Conservation (phyloP, 2,888 invertebrate genomes). For the Girardia tigrina region DNA sequence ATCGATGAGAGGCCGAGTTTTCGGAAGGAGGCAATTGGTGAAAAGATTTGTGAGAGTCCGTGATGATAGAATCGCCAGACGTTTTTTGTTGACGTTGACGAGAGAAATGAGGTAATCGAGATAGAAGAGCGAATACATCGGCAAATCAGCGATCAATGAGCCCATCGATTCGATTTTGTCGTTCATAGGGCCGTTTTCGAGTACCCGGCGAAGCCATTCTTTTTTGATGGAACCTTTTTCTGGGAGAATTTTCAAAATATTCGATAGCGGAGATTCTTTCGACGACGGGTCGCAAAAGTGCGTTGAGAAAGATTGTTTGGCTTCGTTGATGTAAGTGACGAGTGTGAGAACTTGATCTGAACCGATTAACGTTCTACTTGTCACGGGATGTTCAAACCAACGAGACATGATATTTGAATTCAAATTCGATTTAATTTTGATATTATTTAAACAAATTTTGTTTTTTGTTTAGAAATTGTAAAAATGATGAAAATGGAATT, state of each 20-base stretch:
- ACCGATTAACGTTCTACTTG: neutral
- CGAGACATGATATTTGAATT: neutral
- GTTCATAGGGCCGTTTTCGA: neutral
- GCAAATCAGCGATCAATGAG: neutral
- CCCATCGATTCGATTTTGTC: neutral
- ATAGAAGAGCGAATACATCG: neutral
- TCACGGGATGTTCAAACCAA: slow-evolving; percentile 13
- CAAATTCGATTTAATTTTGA: neutral
- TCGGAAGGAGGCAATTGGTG: neutral
- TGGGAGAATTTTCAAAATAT: neutral
- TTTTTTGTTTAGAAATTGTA: neutral
- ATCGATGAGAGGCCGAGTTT: neutral
- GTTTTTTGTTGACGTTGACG: neutral
- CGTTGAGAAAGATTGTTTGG: neutral
- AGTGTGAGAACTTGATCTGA: slow-evolving; percentile 11
- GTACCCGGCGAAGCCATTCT: neutral
- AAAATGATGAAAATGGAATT: no score
- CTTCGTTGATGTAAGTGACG: neutral
- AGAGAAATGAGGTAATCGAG: neutral
- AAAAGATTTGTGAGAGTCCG: neutral
- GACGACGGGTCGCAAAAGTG: neutral
- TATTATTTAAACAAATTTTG: neutral
- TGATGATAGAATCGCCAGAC: neutral
- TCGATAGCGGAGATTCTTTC: neutral
- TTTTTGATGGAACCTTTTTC: neutral